A percentile compares a stretch with the other conserved stretches of the same genome.
Evolutionary conservation across 2,888 invertebrate species (phyloP).

Genomic region (Lampropteryx suffumata): DNA sequence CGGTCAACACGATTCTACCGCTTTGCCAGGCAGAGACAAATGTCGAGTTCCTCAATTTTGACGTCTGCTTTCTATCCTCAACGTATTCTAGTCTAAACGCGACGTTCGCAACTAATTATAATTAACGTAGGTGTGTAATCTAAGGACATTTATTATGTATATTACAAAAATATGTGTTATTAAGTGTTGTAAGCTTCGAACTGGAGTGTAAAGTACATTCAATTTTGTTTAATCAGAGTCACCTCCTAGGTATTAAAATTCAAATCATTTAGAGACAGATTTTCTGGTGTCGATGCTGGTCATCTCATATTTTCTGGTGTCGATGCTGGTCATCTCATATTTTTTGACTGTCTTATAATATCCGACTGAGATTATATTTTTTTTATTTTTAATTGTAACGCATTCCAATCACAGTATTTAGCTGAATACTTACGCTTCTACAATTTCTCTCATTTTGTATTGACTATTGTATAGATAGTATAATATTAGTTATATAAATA

Average conservation of each 20-base stretch:
- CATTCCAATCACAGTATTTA: conserved; percentile 68
- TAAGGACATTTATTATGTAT: conserved; percentile 70
- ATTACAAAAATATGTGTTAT: conserved; percentile 66
- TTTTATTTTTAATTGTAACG: conserved; percentile 58
- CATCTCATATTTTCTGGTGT: conserved; percentile 51
- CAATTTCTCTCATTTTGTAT: conserved; percentile 43
- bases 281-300: conserved; percentile 63
- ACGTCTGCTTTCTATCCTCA: conserved; percentile 81
- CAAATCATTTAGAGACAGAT: conserved; percentile 48
- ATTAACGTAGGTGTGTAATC: conserved; percentile 61
- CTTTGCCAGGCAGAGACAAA: conserved; percentile 68
- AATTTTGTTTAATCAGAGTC: conserved; percentile 55
- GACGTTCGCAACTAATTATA: conserved; percentile 77
- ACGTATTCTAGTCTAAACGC: conserved; percentile 81
- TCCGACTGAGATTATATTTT: conserved; percentile 61
- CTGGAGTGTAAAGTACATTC: conserved; percentile 71
- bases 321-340: conserved; percentile 67
- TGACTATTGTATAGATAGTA: conserved; percentile 48
- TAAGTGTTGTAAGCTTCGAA: conserved; percentile 73
- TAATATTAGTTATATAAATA: neutral
- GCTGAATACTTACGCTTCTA: conserved; percentile 36
- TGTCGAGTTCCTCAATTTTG: conserved; percentile 66
- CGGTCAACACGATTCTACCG: conserved; percentile 56
- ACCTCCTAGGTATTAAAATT: conserved; percentile 65
- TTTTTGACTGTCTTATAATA: conserved; percentile 50